Base-by-base conservation (phyloP, 2,797 vertebrate genomes). In the Trachurus trachurus region DNA sequence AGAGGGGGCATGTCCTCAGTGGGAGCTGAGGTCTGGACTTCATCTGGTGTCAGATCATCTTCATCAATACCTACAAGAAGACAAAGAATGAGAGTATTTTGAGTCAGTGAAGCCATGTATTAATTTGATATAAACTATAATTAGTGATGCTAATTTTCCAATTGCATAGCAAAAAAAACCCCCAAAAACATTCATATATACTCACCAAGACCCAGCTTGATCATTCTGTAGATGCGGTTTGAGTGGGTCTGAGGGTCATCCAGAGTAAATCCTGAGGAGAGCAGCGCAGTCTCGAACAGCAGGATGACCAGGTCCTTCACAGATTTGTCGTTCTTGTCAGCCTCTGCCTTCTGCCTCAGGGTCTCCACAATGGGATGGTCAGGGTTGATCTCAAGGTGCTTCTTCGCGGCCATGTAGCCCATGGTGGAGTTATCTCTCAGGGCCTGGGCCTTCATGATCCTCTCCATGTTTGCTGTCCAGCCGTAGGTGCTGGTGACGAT, bases 361-460 rank as follows among this genome's bases (percentile, higher is more conserved):
- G 97, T 98, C 89, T 98, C 96, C 0, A 99, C 91, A 9, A 99
- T 98, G 34, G 97, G 95, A 78, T 99, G 98, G 40, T 98, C 97
- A 0, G 97, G 96, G 71, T 99, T 99, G 0, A 99, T 95, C 89
- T 98, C 97, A 50, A 98, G 91, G 53, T 98, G 97, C 31, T 98
- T 99, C 90, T 99, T 98, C 1, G 98, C 98, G 5, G 97, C 97
- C 98, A 99, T 99, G 89, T 98, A 99, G 6, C 97, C 98, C 97
- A 98, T 98, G 0, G 98, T 99, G 11, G 98, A 97, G 92, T 97
- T 98, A 71, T 99, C 98, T 66, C 98, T 92, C 0, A 99, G 79
- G 0, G 97, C 98, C 71, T 99, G 98, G 0, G 97, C 97, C 78
- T 99, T 99, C 98, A 99, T 98, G 88, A 99, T 99, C 71, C 97